A percentile compares a stretch with the other conserved stretches of the same genome.
These are phyloP conservation scores for Melanchra persicariae DNA, from an alignment of 2,888 invertebrate genomes.

Conservation along the genomic window DNA sequence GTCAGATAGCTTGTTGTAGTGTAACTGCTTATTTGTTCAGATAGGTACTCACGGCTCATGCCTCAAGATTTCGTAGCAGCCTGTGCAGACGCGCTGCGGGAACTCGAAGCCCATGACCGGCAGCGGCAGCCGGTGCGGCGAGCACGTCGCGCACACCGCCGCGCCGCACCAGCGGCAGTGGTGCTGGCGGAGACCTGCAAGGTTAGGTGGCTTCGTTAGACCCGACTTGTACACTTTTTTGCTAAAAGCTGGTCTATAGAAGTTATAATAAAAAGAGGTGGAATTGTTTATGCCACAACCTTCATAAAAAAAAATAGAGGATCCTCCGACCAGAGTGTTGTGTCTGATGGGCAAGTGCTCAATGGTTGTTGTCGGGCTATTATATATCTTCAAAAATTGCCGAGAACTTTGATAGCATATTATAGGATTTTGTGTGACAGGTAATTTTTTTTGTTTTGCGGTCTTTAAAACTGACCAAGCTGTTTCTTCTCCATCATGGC, in stretches of 20 bases:
- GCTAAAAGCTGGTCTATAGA: too few species aligned
- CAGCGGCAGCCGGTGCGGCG: conserved; percentile 96
- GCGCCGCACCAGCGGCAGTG: conserved; percentile 98
- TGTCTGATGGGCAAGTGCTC: too few species aligned
- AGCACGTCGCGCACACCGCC: conserved; percentile 98
- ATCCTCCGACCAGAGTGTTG: too few species aligned
- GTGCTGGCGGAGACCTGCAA: conserved; percentile 95
- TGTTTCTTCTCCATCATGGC: conserved; percentile 99
- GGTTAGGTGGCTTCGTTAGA: neutral
- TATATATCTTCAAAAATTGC: too few species aligned
- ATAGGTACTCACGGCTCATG: conserved; percentile 94
- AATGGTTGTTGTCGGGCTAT: too few species aligned
- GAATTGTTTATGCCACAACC: too few species aligned
- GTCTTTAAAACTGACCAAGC: conserved; percentile 86
- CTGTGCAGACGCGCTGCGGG: conserved; percentile 98
- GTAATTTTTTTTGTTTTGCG: too few species aligned
- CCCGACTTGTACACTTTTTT: neutral
- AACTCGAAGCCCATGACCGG: conserved; percentile 99
- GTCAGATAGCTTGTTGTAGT: too few species aligned
- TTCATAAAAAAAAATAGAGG: too few species aligned
- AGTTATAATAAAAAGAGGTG: too few species aligned
- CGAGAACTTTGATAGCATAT: too few species aligned
- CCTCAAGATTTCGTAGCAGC: conserved; percentile 95
- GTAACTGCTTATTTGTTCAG: neutral
- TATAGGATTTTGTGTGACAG: too few species aligned